Percentiles rank a stretch among this genome's conserved stretches.
phyloP scores from a whole-genome alignment of 2,113 vertebrate species.

The Apodemus sylvaticus region DNA sequence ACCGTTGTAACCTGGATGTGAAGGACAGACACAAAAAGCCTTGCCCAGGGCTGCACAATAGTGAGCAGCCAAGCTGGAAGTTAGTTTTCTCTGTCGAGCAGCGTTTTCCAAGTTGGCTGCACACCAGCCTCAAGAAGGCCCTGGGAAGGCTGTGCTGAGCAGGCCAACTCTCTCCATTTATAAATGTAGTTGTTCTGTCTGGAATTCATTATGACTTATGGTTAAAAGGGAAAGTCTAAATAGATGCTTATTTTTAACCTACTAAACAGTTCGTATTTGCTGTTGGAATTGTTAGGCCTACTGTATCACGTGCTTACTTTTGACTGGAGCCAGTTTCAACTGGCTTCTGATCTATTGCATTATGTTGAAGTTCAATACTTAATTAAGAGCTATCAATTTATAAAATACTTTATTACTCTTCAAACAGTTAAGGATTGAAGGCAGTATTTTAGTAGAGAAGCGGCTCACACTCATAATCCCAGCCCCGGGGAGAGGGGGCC shows the following conservation, averaged over 20 bases:
- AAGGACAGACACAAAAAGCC: background rate
- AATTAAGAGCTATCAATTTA: background rate
- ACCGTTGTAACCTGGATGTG: background rate
- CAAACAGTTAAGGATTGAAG: background rate
- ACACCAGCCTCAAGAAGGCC: background rate
- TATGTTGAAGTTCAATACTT: background rate
- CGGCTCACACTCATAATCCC: background rate
- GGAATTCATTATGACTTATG: background rate
- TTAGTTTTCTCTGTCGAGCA: background rate
- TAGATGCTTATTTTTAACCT: background rate
- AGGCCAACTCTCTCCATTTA: background rate
- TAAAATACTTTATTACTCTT: background rate
- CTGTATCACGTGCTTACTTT: background rate
- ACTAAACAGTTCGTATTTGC: background rate
- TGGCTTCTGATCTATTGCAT: background rate
- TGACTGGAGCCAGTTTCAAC: background rate
- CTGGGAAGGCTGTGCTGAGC: background rate
- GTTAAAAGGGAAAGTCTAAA: slow-evolving; percentile 46
- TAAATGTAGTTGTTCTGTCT: background rate
- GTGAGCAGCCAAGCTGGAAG: background rate
- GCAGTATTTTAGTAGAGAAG: background rate
- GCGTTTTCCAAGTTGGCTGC: background rate
- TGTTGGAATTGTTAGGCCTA: background rate
- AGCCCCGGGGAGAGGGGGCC: background rate
- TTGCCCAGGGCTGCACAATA: background rate